Evolutionary conservation across 2,113 vertebrate genomes (phyloP).

Genomic region (Protobothrops flavoviridis): DNA sequence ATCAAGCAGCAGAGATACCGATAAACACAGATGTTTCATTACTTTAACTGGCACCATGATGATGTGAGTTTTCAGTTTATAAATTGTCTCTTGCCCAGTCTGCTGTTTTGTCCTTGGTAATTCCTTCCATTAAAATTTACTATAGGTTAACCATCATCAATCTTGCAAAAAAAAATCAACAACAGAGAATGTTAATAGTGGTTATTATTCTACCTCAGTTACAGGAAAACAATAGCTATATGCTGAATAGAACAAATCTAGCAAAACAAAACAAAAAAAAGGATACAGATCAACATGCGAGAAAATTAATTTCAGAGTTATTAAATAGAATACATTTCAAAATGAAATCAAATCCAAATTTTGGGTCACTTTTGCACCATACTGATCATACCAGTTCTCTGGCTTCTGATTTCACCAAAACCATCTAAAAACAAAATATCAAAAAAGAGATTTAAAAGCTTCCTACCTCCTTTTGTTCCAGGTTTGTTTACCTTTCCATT

Average conservation of each 20-base stretch:
- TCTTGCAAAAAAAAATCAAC: neutral
- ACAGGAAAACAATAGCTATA: neutral
- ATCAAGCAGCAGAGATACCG: neutral
- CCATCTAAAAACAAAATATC: neutral
- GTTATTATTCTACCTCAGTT: neutral
- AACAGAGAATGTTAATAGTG: neutral
- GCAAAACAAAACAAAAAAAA: neutral
- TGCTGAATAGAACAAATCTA: neutral
- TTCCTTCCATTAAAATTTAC: neutral
- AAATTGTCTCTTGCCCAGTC: neutral
- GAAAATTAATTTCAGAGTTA: neutral
- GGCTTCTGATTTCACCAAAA: neutral
- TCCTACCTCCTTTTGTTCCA: constrained; percentile 69
- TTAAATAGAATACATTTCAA: constrained; percentile 22
- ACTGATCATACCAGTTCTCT: neutral
- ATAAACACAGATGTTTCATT: neutral
- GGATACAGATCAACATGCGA: neutral
- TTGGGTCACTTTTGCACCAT: neutral
- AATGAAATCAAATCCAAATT: neutral
- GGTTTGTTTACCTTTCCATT: constrained; percentile 71
- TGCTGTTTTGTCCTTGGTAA: neutral
- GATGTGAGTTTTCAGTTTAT: neutral
- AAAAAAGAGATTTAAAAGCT: constrained; percentile 13
- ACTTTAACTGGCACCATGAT: neutral
- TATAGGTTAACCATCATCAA: neutral